A percentile compares a stretch with the other conserved stretches of the same genome.
phyloP scores from a whole-genome alignment of 2,797 vertebrate species.

The Onychomys leucogaster region DNA sequence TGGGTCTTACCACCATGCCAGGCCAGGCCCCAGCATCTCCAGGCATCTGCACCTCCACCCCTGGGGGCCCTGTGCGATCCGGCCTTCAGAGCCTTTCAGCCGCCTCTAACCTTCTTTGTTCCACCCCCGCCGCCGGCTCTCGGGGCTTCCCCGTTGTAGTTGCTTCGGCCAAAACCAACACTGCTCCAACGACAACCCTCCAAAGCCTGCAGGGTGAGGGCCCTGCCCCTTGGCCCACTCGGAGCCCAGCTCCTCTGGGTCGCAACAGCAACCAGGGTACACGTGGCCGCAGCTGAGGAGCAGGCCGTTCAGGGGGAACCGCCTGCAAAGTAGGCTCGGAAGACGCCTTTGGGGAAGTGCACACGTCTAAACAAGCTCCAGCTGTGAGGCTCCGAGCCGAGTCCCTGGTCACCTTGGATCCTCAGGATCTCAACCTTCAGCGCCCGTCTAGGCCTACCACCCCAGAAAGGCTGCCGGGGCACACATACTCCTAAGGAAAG shows the following conservation, averaged over 20 bases:
- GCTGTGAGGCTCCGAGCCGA: neutral
- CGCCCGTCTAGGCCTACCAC: neutral
- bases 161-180: slow-evolving; percentile 78
- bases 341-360: neutral
- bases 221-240: slow-evolving; percentile 63
- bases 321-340: neutral
- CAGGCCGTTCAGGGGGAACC: neutral
- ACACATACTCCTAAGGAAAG: neutral
- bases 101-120: slow-evolving; percentile 66
- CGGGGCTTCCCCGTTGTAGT: slow-evolving; percentile 75
- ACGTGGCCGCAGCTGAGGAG: neutral
- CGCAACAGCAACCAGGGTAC: neutral
- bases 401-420: neutral
- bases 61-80: neutral
- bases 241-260: neutral
- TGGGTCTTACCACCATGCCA: neutral
- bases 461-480: neutral
- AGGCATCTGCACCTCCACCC: neutral
- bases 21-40: neutral
- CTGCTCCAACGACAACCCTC: slow-evolving; percentile 60
- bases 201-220: slow-evolving; percentile 13
- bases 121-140: slow-evolving; percentile 37
- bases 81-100: slow-evolving; percentile 31
- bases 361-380: neutral
- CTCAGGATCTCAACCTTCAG: neutral